A percentile compares a stretch with the other conserved stretches of the same genome.
phyloP scores from a whole-genome alignment of 1,140 invertebrate genomes.

The Spodoptera frugiperda region DNA sequence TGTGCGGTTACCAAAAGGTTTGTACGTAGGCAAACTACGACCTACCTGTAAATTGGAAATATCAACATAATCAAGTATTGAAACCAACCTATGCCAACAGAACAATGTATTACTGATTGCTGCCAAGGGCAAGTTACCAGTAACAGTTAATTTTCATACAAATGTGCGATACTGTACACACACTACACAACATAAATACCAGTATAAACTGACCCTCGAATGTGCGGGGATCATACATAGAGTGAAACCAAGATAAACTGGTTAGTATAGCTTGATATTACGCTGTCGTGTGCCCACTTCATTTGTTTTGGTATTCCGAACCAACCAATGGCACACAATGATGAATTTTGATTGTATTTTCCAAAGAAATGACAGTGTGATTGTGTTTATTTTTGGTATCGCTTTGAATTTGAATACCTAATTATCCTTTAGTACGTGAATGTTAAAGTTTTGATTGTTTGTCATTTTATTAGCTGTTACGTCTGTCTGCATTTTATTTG shows the following conservation, averaged over 20 bases:
- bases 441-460: too few relatives aligned
- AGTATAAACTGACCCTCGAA: too few relatives aligned
- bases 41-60: neutral
- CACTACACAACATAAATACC: too few relatives aligned
- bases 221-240: too few relatives aligned
- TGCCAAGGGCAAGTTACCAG: constrained; percentile 3
- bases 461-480: too few relatives aligned
- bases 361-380: constrained; percentile 1
- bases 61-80: neutral
- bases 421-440: neutral
- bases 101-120: constrained; percentile 25
- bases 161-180: constrained; percentile 20
- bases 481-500: too few relatives aligned
- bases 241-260: too few relatives aligned
- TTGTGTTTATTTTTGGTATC: constrained; percentile 25
- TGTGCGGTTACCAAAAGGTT: too few relatives aligned
- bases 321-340: neutral
- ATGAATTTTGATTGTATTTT: constrained; percentile 31
- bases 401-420: neutral
- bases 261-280: neutral
- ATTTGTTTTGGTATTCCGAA: constrained; percentile 17
- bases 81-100: neutral
- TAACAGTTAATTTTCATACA: constrained; percentile 36
- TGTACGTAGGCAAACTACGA: too few relatives aligned
- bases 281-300: neutral